phyloP scores from a whole-genome alignment of 2,888 invertebrate species.

The Ormyrus rosae region DNA sequence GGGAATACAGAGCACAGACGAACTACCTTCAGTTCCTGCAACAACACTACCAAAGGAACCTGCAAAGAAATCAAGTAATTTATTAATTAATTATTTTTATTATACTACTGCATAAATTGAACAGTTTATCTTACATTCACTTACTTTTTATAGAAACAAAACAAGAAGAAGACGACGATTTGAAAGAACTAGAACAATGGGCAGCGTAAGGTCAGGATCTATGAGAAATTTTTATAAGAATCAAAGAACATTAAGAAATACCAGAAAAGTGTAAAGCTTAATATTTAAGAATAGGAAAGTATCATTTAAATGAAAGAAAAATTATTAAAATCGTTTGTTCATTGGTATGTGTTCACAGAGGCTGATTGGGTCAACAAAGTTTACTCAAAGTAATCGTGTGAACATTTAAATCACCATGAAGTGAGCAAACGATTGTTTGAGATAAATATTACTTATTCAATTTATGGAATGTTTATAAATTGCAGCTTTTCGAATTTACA shows the following conservation, averaged over 20 bases:
- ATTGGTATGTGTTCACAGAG: slow-evolving; percentile 25
- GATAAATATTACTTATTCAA: slow-evolving; percentile 45
- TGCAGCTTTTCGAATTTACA: slow-evolving; percentile 40
- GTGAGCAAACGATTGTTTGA: slow-evolving; percentile 35
- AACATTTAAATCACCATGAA: slow-evolving; percentile 30
- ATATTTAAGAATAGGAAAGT: slow-evolving; percentile 34
- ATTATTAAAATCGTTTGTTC: slow-evolving; percentile 38
- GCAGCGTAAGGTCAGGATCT: slow-evolving; percentile 79
- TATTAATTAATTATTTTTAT: slow-evolving; percentile 17
- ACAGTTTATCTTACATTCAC: slow-evolving; percentile 5
- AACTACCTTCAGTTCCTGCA: slow-evolving; percentile 85
- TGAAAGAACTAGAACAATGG: slow-evolving; percentile 87
- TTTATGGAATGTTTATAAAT: slow-evolving; percentile 44
- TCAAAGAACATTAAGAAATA: slow-evolving; percentile 26
- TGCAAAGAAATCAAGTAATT: slow-evolving; percentile 75
- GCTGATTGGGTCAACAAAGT: slow-evolving; percentile 25
- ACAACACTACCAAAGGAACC: slow-evolving; percentile 79
- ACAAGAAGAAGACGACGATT: slow-evolving; percentile 84
- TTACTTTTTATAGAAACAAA: slow-evolving; percentile 75
- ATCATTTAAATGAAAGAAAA: slow-evolving; percentile 39
- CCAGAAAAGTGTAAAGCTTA: slow-evolving; percentile 34
- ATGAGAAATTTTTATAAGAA: slow-evolving; percentile 30
- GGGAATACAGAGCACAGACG: slow-evolving; percentile 84
- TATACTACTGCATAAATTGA: neutral
- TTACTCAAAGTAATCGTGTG: slow-evolving; percentile 25